Evolutionary conservation across 2,797 vertebrate genomes (phyloP).

Genomic region (Perodicticus potto): DNA sequence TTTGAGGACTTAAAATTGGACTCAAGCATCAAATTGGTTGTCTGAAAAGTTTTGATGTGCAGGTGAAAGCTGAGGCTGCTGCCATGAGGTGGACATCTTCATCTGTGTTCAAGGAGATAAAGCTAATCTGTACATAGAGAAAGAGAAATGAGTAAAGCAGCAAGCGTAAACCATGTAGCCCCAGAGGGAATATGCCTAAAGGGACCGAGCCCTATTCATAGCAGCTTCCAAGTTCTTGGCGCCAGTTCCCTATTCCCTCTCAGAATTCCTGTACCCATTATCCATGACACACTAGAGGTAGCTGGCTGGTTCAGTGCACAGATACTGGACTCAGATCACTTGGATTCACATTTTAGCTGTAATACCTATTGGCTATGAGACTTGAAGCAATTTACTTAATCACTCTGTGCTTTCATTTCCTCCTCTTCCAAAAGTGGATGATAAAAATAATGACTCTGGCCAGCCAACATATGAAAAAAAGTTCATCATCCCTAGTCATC

Average conservation of each 20-base stretch:
- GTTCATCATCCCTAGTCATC: too few species aligned
- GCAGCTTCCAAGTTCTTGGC: constrained; percentile 5
- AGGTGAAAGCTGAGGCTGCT: background rate
- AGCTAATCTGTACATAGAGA: background rate
- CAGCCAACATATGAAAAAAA: too few species aligned
- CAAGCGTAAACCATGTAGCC: background rate
- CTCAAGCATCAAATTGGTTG: background rate
- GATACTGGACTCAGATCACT: background rate
- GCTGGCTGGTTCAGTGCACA: background rate
- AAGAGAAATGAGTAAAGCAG: background rate
- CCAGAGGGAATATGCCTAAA: background rate
- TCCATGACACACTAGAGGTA: background rate
- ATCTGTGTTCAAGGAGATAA: background rate
- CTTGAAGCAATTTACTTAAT: background rate
- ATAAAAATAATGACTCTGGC: background rate
- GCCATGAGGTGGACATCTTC: background rate
- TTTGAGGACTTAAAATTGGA: constrained; percentile 33
- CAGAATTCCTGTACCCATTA: background rate
- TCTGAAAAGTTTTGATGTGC: background rate
- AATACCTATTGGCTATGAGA: background rate
- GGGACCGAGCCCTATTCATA: background rate
- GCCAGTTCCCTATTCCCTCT: background rate
- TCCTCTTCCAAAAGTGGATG: background rate
- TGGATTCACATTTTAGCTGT: background rate
- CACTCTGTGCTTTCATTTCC: background rate